Base-by-base conservation (phyloP, 2,113 vertebrate genomes). In the Mustela lutreola region DNA sequence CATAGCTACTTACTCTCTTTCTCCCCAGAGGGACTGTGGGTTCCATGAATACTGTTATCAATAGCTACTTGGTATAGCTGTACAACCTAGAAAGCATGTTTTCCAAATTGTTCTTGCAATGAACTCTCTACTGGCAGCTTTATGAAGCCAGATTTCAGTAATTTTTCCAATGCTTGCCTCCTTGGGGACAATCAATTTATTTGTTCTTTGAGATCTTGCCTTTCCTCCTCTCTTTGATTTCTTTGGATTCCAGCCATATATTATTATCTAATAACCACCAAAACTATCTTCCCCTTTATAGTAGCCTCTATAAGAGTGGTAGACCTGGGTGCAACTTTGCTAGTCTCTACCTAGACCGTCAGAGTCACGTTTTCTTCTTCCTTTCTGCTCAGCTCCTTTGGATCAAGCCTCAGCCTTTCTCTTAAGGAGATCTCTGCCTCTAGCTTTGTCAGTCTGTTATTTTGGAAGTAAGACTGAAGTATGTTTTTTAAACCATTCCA, bases 401-500 rank as follows among this genome's bases (percentile, higher is more conserved):
- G 50, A 36, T 83, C 21, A 81, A 86, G 76, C 19, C 39, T 63
- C n/a, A 75, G 26, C 31, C 39, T 79, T 96, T 90, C 85, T 90
- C 65, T 48, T 45, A 84, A 91, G 62, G 36, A 95, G 48, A 21
- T 50, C 39, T 65, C 33, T 91, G 84, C 31, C 58, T 78, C 56
- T 21, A 58, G 53, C 65, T 80, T 67, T 24, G 14, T 31, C 33
- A 89, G 63, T 67, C 63, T 73, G 4, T 62, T 70, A 50, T 71
- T 65, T 62, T 50, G 75, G 92, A 92, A 73, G 9, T 48, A 75
- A 94, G 48, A 76, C 73, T 75, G 22, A 94, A 76, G 39, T 36
- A 53, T 82, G 31, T 86, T 94, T 96, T 92, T 78, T 36, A 93
- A 82, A 83, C 42, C 45, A 82, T 45, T 86, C 28, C 85, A 31